A percentile compares a stretch with the other conserved stretches of the same genome.
Evolutionary conservation across 2,888 invertebrate species (phyloP).

Genomic region (Phlogophora meticulosa): DNA sequence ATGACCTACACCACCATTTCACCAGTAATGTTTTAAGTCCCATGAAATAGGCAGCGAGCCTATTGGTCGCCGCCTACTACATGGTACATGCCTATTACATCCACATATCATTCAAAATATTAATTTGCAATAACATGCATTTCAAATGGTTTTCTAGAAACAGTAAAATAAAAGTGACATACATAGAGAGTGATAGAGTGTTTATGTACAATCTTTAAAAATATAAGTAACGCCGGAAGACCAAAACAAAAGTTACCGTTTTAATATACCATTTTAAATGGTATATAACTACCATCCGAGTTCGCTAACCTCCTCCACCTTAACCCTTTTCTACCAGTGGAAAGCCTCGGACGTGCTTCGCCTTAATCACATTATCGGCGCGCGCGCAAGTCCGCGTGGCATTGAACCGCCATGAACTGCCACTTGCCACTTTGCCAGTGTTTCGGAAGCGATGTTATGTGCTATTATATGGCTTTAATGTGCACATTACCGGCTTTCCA

Average conservation of each 20-base stretch:
- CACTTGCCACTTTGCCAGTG: conserved; percentile 7
- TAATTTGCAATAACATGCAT: no score
- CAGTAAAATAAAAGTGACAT: no score
- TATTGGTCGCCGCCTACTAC: no score
- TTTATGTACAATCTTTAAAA: not conserved
- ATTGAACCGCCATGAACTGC: conserved; percentile 69
- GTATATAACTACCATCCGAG: conserved; percentile 7
- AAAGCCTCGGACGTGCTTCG: conserved; percentile 76
- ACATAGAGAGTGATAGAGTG: no score
- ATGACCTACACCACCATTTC: no score
- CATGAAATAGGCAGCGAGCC: no score
- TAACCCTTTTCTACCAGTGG: conserved; percentile 58
- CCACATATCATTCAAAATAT: no score
- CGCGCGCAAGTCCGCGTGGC: conserved; percentile 65
- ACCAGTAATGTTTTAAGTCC: no score
- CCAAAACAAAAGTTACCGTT: not conserved
- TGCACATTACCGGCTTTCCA: conserved; percentile 47
- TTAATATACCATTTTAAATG: conserved; percentile 13
- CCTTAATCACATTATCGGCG: conserved; percentile 69
- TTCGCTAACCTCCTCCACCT: conserved; percentile 59
- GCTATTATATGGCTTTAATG: conserved; percentile 49
- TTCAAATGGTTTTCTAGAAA: no score
- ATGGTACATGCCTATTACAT: no score
- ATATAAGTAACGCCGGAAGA: not conserved
- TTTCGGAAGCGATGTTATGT: conserved; percentile 51